Base-by-base conservation (phyloP, 2,113 vertebrate genomes). In the Dicrurus megarhynchus region DNA sequence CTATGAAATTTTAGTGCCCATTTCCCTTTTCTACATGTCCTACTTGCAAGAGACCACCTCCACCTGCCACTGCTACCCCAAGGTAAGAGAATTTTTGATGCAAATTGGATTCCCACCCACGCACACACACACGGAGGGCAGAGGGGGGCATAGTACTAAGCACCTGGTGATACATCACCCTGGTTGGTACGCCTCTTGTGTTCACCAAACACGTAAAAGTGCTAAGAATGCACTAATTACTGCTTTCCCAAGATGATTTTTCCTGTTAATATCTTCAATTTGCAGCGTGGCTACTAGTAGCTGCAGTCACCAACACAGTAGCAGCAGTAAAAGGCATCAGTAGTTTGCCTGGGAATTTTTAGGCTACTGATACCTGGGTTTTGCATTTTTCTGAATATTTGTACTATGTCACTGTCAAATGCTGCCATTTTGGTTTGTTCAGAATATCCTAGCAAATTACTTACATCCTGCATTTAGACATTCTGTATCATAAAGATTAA, bases 81-180 rank as follows among this genome's bases (percentile, higher is more conserved):
- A 64, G 11, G 7, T 12, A 60, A 50, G 49, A 57, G 53, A 68
- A 73, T 37, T 87, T 84, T 74, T 41, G 21, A 83, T 50, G 59
- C 21, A 74, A 56, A 60, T 12, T 71, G 49, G 22, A 41, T 63
- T 86, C 18, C 39, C 80, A 12, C 1, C 30, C 80, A 20, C 1
- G 52, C 10, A 35, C 9, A 27, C 5, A 37, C 8, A 8, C 1
- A 2, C 1, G 3, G 46, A 69, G 30, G 35, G 13, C 44, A 89
- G 24, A 49, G 22, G 0, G 5, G 11, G 8, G 27, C 26, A 78
- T 0, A 69, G 44, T 11, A 30, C 16, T 10, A n/a, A 67, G 55
- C 32, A 10, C 5, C 33, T 57, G 39, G 42, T 16, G 67, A 67
- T 21, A 30, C 7, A 76, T 57, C 59, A 41, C 22, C 35, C 44